Conservation (phyloP, 1,140 invertebrate genomes). For the Cotesia typhae region DNA sequence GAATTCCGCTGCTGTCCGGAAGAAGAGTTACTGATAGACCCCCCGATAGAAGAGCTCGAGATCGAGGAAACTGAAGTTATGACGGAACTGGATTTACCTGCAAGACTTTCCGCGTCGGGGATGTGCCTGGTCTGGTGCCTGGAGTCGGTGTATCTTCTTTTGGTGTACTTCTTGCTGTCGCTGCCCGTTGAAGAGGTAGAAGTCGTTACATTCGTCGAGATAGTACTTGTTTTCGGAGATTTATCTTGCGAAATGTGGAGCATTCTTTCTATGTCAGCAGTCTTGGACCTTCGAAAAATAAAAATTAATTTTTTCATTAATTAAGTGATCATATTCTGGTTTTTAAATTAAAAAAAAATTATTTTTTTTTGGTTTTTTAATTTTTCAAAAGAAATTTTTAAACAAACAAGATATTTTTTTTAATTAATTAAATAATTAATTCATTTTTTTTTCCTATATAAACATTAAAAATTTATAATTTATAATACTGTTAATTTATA, state of each 20-base stretch:
- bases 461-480: too few species aligned
- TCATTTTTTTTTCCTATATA: too few species aligned
- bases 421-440: too few species aligned
- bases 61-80: slow-evolving; percentile 44
- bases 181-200: slow-evolving; percentile 45
- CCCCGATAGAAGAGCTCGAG: slow-evolving; percentile 39
- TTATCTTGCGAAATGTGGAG: slow-evolving; percentile 58
- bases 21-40: slow-evolving; percentile 46
- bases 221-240: slow-evolving; percentile 37
- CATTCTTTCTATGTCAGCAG: slow-evolving; percentile 74
- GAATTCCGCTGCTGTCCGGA: slow-evolving; percentile 51
- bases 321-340: too few species aligned
- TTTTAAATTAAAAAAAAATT: too few species aligned
- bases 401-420: too few species aligned
- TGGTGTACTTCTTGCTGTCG: slow-evolving; percentile 72
- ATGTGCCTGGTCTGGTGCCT: slow-evolving; percentile 72
- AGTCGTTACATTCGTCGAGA: slow-evolving; percentile 41
- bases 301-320: slow-evolving; percentile 18
- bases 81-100: slow-evolving; percentile 44
- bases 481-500: too few species aligned
- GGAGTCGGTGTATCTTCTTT: slow-evolving; percentile 70
- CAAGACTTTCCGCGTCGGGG: slow-evolving; percentile 66
- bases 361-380: too few species aligned
- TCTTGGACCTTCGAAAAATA: slow-evolving; percentile 66
- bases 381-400: too few species aligned